Conservation (phyloP, 2,113 vertebrate genomes). For the Stercorarius parasiticus region DNA sequence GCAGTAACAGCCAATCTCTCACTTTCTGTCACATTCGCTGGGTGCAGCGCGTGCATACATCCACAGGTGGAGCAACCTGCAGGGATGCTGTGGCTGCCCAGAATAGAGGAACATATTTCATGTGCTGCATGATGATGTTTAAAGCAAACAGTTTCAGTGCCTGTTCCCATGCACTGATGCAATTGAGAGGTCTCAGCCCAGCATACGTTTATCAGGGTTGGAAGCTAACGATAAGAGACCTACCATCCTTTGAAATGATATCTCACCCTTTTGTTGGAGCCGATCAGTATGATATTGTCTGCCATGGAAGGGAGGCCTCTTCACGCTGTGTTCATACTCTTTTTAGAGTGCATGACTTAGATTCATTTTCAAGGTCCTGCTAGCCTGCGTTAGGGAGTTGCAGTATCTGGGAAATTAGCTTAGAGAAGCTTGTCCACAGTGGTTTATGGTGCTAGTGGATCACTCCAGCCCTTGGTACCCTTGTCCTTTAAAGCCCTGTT, state of each 20-base stretch:
- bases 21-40: neutral
- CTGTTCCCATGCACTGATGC: neutral
- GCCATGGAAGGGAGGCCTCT: neutral
- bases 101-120: neutral
- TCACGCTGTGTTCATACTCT: fast-evolving
- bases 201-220: fast-evolving
- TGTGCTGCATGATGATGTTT: fast-evolving
- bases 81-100: neutral
- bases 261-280: neutral
- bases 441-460: neutral
- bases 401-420: neutral
- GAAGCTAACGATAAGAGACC: neutral
- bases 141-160: neutral
- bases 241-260: neutral
- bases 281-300: neutral
- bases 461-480: neutral
- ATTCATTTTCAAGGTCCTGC: neutral
- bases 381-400: fast-evolving
- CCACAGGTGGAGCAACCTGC: neutral
- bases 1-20: neutral
- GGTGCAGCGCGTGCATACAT: neutral
- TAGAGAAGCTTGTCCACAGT: neutral
- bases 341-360: neutral
- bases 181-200: neutral
- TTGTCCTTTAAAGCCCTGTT: neutral